A percentile compares a stretch with the other conserved stretches of the same genome.
These are phyloP conservation scores for Martes martes DNA, from an alignment of 2,113 vertebrate genomes.

Conservation along the genomic window DNA sequence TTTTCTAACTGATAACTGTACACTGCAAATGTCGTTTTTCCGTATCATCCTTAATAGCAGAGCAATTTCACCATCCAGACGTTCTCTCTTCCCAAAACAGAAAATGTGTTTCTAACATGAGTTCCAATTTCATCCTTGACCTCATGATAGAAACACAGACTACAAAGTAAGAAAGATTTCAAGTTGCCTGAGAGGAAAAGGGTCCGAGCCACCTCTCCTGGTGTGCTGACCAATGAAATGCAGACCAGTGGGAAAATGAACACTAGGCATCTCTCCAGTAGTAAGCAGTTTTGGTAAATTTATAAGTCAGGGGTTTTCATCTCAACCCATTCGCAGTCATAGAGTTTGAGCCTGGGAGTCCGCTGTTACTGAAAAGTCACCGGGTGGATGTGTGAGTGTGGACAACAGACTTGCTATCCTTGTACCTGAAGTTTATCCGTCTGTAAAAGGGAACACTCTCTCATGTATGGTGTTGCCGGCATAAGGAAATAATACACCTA, in stretches of 20 bases:
- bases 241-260: neutral
- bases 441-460: neutral
- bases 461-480: rapidly evolving
- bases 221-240: neutral
- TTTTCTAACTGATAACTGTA: neutral
- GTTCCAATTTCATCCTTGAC: neutral
- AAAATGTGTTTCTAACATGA: neutral
- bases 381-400: too few species aligned
- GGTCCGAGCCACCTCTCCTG: rapidly evolving
- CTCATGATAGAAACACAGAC: neutral
- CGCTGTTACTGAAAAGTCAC: neutral
- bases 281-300: neutral
- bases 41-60: neutral
- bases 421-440: neutral
- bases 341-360: neutral
- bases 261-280: rapidly evolving
- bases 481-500: rapidly evolving
- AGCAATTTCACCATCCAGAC: rapidly evolving
- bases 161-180: neutral
- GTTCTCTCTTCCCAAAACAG: neutral
- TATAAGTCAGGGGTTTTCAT: neutral
- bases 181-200: neutral
- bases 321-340: neutral
- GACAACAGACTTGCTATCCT: neutral
- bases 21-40: neutral